phyloP scores from a whole-genome alignment of 2,888 invertebrate species.

The Tupiocoris notatus region DNA sequence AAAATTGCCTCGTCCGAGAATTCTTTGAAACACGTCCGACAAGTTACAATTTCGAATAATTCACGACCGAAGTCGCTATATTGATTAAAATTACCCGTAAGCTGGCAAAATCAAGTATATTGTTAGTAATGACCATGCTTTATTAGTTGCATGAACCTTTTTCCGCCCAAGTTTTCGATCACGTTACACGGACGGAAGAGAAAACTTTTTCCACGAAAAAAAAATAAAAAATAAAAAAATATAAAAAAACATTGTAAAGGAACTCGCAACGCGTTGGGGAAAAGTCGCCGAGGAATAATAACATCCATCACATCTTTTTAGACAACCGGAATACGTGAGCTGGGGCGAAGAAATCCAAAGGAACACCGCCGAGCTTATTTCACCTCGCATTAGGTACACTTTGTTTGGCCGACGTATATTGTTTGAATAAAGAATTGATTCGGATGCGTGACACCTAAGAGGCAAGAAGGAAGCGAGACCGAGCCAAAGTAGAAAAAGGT shows the following conservation, averaged over 20 bases:
- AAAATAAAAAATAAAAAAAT: too few species aligned
- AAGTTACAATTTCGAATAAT: too few species aligned
- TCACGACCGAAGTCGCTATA: too few species aligned
- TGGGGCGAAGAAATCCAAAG: conserved; percentile 16
- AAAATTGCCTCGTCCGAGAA: too few species aligned
- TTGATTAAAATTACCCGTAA: too few species aligned
- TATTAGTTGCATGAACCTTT: too few species aligned
- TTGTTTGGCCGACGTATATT: conserved; percentile 32
- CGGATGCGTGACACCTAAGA: conserved; percentile 39
- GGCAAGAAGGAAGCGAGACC: conserved; percentile 9
- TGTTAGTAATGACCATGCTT: too few species aligned
- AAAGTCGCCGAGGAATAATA: not conserved
- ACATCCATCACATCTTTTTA: conserved; percentile 14
- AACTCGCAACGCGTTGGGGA: not conserved
- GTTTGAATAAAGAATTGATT: conserved; percentile 41
- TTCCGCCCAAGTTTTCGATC: too few species aligned
- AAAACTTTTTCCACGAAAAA: too few species aligned
- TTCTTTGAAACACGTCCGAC: too few species aligned
- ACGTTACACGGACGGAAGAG: too few species aligned
- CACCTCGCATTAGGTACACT: conserved; percentile 11
- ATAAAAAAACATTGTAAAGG: not conserved
- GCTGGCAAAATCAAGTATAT: too few species aligned
- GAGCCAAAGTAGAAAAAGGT: not conserved
- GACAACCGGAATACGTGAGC: conserved; percentile 33
- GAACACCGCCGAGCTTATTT: not conserved